Conservation (phyloP, 2,888 invertebrate genomes). For the Anoplius nigerrimus region DNA sequence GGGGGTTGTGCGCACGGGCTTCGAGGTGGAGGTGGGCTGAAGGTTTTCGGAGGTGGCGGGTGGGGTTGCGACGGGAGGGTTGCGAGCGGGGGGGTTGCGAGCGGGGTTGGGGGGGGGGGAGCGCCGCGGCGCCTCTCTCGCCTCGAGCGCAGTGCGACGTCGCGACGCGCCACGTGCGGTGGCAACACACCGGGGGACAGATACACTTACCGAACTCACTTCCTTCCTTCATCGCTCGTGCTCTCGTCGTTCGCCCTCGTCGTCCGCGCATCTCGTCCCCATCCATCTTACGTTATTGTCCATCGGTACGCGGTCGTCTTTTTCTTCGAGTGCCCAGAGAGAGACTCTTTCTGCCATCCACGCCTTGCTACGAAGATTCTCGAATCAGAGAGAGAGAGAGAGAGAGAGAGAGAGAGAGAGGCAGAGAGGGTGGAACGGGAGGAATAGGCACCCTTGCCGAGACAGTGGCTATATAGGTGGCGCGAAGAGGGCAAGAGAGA, state of each 20-base stretch:
- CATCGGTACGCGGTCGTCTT: neutral
- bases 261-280: neutral
- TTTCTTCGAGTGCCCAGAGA: neutral
- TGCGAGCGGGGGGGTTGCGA: conserved; percentile 7
- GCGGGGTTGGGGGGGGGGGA: conserved; percentile 47
- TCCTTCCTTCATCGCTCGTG: conserved; percentile 52
- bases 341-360: conserved; percentile 4
- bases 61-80: neutral
- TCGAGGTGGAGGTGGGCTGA: conserved; percentile 35
- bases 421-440: conserved; percentile 21
- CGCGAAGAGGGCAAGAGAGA: no score
- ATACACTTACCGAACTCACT: conserved; percentile 58
- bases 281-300: no score
- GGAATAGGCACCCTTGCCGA: conserved; percentile 12
- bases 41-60: conserved; percentile 47
- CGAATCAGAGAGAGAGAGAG: conserved; percentile 5
- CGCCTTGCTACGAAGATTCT: neutral
- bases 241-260: neutral
- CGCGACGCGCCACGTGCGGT: conserved; percentile 75
- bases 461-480: no score
- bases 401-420: conserved; percentile 25
- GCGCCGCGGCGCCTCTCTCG: conserved; percentile 69
- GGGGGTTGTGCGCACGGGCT: no score
- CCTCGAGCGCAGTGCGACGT: conserved; percentile 75
- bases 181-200: conserved; percentile 53